Percentiles rank a stretch among this genome's conserved stretches.
Conservation (phyloP, 2,888 invertebrate species). For the Eupithecia centaureata region DNA sequence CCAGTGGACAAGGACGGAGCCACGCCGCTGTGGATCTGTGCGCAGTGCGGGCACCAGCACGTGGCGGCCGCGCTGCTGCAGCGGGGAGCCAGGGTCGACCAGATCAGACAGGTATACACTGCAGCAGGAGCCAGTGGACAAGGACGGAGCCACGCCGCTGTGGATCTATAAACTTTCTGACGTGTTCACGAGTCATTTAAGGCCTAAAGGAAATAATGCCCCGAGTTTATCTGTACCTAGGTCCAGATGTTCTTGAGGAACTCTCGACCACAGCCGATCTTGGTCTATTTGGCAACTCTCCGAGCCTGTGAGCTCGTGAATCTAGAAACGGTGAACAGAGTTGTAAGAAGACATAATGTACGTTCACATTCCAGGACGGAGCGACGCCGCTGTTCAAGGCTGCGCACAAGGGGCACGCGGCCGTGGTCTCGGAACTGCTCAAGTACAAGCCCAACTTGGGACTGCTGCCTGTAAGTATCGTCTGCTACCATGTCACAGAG, state of each 20-base stretch:
- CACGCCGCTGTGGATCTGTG: conserved; percentile 96
- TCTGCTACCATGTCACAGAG: too few species aligned
- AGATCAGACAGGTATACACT: conserved; percentile 87
- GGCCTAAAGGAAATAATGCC: too few species aligned
- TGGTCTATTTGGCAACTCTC: too few species aligned
- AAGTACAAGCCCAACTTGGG: conserved; percentile 92
- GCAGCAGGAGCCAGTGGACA: conserved; percentile 82
- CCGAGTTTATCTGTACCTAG: too few species aligned
- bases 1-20: conserved; percentile 91
- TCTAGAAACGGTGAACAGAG: too few species aligned
- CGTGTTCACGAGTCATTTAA: too few species aligned
- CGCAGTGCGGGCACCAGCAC: conserved; percentile 96
- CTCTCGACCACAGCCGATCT: too few species aligned
- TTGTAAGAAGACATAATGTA: not conserved
- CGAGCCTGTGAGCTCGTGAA: too few species aligned
- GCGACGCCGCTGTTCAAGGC: conserved; percentile 98
- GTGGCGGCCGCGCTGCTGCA: conserved; percentile 90
- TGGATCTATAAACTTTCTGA: too few species aligned
- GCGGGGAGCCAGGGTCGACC: conserved; percentile 91
- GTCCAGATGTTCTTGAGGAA: too few species aligned
- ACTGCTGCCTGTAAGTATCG: conserved; percentile 88
- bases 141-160: conserved; percentile 93
- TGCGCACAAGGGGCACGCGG: conserved; percentile 95
- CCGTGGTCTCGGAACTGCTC: conserved; percentile 93
- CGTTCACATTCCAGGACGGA: conserved; percentile 87